Percentiles rank a stretch among this genome's conserved stretches.
These are phyloP conservation scores for Microctenopoma lineatum DNA, from an alignment of 2,797 vertebrate genomes.

Conservation along the genomic window DNA sequence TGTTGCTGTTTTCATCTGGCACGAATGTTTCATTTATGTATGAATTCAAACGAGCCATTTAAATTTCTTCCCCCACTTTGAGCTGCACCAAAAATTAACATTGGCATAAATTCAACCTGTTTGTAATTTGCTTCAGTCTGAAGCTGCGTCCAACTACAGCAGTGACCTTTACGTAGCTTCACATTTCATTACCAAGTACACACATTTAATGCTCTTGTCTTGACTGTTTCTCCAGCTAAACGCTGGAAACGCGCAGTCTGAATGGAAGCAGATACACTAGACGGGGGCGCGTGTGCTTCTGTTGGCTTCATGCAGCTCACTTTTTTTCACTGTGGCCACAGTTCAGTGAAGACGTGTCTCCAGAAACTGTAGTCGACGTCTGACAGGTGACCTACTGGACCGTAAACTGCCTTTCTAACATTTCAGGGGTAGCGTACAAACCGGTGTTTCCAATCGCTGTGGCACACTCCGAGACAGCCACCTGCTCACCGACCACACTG, in stretches of 20 bases:
- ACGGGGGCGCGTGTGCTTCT: slow-evolving; percentile 5
- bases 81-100: slow-evolving; percentile 44
- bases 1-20: slow-evolving; percentile 26
- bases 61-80: slow-evolving; percentile 55
- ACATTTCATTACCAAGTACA: slow-evolving; percentile 53
- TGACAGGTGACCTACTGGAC: slow-evolving; percentile 81
- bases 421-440: slow-evolving; percentile 76
- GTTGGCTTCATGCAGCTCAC: slow-evolving; percentile 24
- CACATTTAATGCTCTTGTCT: slow-evolving; percentile 49
- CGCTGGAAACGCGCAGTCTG: slow-evolving; percentile 65
- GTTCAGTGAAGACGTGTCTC: slow-evolving; percentile 80
- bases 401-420: slow-evolving; percentile 75
- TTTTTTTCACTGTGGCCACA: slow-evolving; percentile 67
- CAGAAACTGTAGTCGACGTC: slow-evolving; percentile 72
- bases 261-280: slow-evolving; percentile 54
- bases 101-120: slow-evolving; percentile 49
- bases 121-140: slow-evolving; percentile 13
- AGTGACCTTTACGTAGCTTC: slow-evolving; percentile 44
- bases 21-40: slow-evolving; percentile 72
- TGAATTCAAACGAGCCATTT: slow-evolving; percentile 71
- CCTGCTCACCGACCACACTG: slow-evolving; percentile 86
- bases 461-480: slow-evolving; percentile 83
- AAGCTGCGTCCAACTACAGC: not conserved
- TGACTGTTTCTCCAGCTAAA: slow-evolving; percentile 40
- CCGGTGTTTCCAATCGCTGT: slow-evolving; percentile 82